These are phyloP conservation scores for Philhelius pedissequus DNA, from an alignment of 2,888 invertebrate species.

Conservation along the genomic window DNA sequence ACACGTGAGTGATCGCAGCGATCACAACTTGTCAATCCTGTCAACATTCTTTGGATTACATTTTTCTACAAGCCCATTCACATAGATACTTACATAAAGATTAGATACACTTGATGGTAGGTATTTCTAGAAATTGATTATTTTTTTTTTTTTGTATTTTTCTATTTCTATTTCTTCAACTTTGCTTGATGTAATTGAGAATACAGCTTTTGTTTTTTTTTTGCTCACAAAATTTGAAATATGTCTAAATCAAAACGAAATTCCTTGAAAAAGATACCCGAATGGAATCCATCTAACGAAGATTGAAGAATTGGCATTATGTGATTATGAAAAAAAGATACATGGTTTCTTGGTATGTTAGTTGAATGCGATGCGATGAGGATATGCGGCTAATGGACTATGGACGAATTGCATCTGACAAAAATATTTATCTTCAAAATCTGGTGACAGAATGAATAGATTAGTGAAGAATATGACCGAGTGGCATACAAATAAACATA, in stretches of 20 bases:
- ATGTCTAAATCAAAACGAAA: slow-evolving; percentile 57
- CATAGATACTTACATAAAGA: not conserved
- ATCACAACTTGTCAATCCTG: slow-evolving; percentile 68
- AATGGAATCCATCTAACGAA: not conserved
- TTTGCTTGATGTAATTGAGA: slow-evolving; percentile 44
- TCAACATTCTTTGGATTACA: slow-evolving; percentile 64
- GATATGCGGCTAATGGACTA: slow-evolving; percentile 31
- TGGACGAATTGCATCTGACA: slow-evolving; percentile 39
- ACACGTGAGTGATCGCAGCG: slow-evolving; percentile 68
- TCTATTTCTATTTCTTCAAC: not conserved
- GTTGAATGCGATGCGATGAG: too few species aligned
- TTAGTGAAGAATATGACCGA: slow-evolving; percentile 1
- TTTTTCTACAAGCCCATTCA: slow-evolving; percentile 10
- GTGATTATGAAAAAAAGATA: not conserved
- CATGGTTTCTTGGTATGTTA: slow-evolving; percentile 30
- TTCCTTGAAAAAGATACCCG: not conserved
- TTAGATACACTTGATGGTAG: slow-evolving; percentile 22
- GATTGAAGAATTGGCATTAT: not conserved
- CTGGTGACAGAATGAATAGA: slow-evolving; percentile 23
- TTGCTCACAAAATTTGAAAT: slow-evolving; percentile 51
- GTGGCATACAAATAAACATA: not conserved
- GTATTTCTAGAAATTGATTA: slow-evolving; percentile 49
- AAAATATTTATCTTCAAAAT: slow-evolving; percentile 19
- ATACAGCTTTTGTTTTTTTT: slow-evolving; percentile 15
- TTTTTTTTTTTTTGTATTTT: not conserved